A percentile compares a stretch with the other conserved stretches of the same genome.
phyloP scores from a whole-genome alignment of 2,888 invertebrate species.

The Amphipoea oculea region DNA sequence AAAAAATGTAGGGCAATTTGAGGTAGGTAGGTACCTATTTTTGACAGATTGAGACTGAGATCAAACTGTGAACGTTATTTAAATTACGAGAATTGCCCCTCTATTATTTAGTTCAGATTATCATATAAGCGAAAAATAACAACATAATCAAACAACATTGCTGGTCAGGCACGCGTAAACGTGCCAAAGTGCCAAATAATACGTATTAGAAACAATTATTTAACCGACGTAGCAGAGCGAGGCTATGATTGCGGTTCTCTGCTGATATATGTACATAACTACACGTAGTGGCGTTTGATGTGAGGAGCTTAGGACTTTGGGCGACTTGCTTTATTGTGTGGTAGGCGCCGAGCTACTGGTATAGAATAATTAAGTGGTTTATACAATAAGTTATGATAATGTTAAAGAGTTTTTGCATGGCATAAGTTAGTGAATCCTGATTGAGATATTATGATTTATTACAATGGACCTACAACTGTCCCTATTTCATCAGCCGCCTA shows the following conservation, averaged over 20 bases:
- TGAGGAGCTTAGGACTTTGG: conserved; percentile 40
- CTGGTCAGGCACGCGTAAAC: conserved; percentile 41
- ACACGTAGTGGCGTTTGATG: conserved; percentile 70
- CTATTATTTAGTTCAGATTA: background rate
- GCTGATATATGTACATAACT: conserved; percentile 73
- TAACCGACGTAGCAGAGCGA: conserved; percentile 45
- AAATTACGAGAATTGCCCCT: background rate
- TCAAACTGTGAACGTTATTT: background rate
- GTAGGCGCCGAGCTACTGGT: conserved; percentile 34
- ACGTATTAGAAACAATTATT: conserved; percentile 62
- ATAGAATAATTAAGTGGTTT: conserved; percentile 35
- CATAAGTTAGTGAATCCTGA: background rate
- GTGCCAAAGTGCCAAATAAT: conserved; percentile 55
- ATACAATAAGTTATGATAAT: background rate
- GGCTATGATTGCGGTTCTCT: conserved; percentile 43
- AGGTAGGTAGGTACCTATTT: too few species aligned
- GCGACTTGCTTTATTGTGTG: conserved; percentile 32
- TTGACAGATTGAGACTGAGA: too few species aligned
- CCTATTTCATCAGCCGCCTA: background rate
- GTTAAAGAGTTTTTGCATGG: background rate
- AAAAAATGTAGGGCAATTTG: too few species aligned
- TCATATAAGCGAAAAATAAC: conserved; percentile 28
- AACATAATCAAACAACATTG: conserved; percentile 42
- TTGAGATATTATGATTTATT: background rate
- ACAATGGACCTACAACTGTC: background rate